Evolutionary conservation across 1,140 invertebrate species (phyloP).

Genomic region (Hycleus cichorii): DNA sequence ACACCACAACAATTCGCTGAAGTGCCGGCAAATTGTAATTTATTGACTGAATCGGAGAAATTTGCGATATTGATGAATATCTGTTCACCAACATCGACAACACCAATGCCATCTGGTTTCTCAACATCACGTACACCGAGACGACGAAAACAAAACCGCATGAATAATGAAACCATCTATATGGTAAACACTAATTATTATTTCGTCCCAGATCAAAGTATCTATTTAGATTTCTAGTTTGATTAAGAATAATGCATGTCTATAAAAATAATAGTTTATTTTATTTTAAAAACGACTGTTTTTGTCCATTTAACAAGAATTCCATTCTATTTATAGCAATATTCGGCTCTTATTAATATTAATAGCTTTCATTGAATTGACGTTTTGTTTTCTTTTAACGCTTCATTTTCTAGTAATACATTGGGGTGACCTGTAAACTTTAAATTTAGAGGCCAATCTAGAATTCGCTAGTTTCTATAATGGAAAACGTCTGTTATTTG

Average conservation of each 20-base stretch:
- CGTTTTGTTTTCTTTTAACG: too few species aligned
- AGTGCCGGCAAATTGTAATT: constrained; percentile 60
- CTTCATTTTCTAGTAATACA: too few species aligned
- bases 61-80: constrained; percentile 76
- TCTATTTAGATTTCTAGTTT: not conserved
- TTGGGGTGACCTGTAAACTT: too few species aligned
- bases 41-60: constrained; percentile 68
- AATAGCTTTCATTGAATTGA: too few species aligned
- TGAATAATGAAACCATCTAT: not conserved
- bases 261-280: too few species aligned
- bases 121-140: constrained; percentile 38
- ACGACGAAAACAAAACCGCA: constrained; percentile 13
- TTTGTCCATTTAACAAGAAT: too few species aligned
- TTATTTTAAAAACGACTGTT: not conserved
- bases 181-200: constrained; percentile 2
- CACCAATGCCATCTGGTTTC: constrained; percentile 63
- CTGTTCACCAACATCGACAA: constrained; percentile 53
- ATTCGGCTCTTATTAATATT: too few species aligned
- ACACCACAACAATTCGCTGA: constrained; percentile 72
- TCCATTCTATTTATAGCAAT: too few species aligned
- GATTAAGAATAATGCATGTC: not conserved
- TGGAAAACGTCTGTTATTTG: too few species aligned
- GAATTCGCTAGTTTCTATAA: too few species aligned
- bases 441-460: too few species aligned
- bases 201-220: not conserved